phyloP scores from a whole-genome alignment of 2,888 invertebrate species.

The Leptogaster cylindrica region DNA sequence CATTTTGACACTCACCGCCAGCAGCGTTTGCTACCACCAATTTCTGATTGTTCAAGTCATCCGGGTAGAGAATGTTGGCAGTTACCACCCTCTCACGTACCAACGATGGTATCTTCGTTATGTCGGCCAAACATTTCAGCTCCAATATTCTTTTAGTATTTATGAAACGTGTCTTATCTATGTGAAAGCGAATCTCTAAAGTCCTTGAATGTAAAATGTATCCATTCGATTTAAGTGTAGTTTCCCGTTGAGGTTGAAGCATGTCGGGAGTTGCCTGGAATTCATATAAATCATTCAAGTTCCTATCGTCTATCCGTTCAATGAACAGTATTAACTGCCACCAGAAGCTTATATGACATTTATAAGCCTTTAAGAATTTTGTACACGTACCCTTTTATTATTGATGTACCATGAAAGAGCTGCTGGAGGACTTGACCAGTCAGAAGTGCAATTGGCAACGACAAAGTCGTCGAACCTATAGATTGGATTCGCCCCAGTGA shows the following conservation, averaged over 20 bases:
- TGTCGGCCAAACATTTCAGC: slow-evolving; percentile 61
- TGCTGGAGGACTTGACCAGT: slow-evolving; percentile 60
- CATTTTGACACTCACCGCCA: slow-evolving; percentile 1
- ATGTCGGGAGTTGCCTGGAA: slow-evolving; percentile 57
- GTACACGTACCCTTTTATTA: slow-evolving; percentile 58
- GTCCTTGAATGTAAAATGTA: slow-evolving; percentile 58
- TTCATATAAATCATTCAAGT: too few species aligned
- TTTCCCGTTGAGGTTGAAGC: slow-evolving; percentile 58
- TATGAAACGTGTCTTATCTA: slow-evolving; percentile 58
- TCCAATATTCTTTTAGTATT: slow-evolving; percentile 56
- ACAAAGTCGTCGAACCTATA: slow-evolving; percentile 61
- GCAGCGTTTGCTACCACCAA: slow-evolving; percentile 53
- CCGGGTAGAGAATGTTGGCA: slow-evolving; percentile 58
- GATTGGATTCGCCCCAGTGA: slow-evolving; percentile 59
- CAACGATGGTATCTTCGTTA: slow-evolving; percentile 52
- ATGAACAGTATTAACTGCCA: neutral
- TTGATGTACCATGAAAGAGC: slow-evolving; percentile 61
- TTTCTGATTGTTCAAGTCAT: slow-evolving; percentile 60
- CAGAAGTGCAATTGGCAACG: slow-evolving; percentile 61
- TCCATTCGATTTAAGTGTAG: slow-evolving; percentile 59
- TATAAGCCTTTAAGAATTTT: slow-evolving; percentile 34
- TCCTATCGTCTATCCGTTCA: too few species aligned
- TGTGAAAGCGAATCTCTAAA: slow-evolving; percentile 59
- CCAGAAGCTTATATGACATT: neutral
- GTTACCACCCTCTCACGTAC: slow-evolving; percentile 56